These are phyloP conservation scores for Gastrophryne carolinensis DNA, from an alignment of 2,797 vertebrate genomes.

Conservation along the genomic window DNA sequence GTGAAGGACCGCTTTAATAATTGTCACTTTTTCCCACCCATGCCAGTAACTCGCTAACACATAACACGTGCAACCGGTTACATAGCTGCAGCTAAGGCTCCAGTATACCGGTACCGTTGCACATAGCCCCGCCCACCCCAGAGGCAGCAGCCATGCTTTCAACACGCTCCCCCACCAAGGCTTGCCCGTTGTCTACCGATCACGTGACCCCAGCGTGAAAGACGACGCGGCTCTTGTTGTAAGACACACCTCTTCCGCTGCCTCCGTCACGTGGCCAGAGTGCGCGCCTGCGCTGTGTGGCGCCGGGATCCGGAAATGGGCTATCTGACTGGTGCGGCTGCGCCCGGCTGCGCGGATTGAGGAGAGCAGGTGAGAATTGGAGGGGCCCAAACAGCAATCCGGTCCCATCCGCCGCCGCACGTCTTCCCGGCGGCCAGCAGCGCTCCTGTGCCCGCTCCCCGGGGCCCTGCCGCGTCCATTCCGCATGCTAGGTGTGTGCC, in stretches of 20 bases:
- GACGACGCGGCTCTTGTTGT: conserved; percentile 33
- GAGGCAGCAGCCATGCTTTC: too few relatives aligned
- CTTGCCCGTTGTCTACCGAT: neutral
- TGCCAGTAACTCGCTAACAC: too few relatives aligned
- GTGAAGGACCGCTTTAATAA: too few relatives aligned
- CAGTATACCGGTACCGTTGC: too few relatives aligned
- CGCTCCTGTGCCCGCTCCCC: conserved; percentile 56
- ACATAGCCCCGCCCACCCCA: too few relatives aligned
- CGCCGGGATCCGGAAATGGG: conserved; percentile 82
- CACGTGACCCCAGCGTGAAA: conserved; percentile 26
- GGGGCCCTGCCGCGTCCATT: conserved; percentile 23
- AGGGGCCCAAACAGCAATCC: conserved; percentile 71
- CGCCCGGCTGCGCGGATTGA: conserved; percentile 91
- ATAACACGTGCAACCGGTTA: too few relatives aligned
- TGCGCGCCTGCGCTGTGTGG: conserved; percentile 55
- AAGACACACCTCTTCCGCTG: conserved; percentile 58
- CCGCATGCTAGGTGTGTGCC: neutral
- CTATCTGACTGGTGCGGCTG: conserved; percentile 89
- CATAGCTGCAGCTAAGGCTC: too few relatives aligned
- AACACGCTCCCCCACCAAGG: too few relatives aligned
- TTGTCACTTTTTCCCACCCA: too few relatives aligned
- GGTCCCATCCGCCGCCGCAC: conserved; percentile 73
- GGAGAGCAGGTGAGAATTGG: conserved; percentile 85
- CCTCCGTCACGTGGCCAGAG: conserved; percentile 59
- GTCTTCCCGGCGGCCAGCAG: conserved; percentile 50